Evolutionary conservation across 92 coral and sea anemone genomes (phyloP), one percentile per base, ranked within the genome.

Genomic region (Palythoa grandiflora): DNA sequence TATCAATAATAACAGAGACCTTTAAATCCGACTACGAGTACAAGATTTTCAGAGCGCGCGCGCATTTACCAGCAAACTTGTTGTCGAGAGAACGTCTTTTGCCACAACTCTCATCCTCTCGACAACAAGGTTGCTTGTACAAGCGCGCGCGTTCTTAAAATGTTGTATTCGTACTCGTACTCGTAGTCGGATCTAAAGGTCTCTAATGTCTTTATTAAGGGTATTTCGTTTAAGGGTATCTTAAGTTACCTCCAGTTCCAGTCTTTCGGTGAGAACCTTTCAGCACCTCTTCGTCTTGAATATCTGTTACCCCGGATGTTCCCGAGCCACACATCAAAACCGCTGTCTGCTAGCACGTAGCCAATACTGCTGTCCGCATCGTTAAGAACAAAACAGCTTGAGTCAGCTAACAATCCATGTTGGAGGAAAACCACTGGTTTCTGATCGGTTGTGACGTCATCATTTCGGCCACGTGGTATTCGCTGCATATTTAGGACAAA

Each of bases 271-370:
- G 47, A 70, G 47, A 70, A 70, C 17, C 40, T 35, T 11, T 70
- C 75, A 7, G 39, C 47, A 14, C 38, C 44, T 38, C 75, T 70
- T 55, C 91, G 59, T 36, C 90, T 89, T 12, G 98, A 90, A 55
- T 96, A 96, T 78, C 70, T 70, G 83, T 96, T 96, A 65, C 98
- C 98, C 83, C 98, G 94, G 92, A 91, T 91, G 87, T 96, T 96
- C 1, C 96, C 98, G 59, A 96, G 92, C 98, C 98, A 96, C 44
- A 96, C 98, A 79, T 96, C 98, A 44, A 91, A 96, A 52, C 98
- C 98, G 40, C 91, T 89, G 55, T 96, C 98, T 5, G 97, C 98
- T 71, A 96, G 63, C 20, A 94, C 88, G 84, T 90, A 96, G 0
- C 90, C 98, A 10, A 96, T 93, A 68, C 98, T 96, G 54, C 88